Evolutionary conservation across 2,888 invertebrate genomes (phyloP), one percentile per base, ranked within the genome.

Genomic region (Pedicia rivosa): DNA sequence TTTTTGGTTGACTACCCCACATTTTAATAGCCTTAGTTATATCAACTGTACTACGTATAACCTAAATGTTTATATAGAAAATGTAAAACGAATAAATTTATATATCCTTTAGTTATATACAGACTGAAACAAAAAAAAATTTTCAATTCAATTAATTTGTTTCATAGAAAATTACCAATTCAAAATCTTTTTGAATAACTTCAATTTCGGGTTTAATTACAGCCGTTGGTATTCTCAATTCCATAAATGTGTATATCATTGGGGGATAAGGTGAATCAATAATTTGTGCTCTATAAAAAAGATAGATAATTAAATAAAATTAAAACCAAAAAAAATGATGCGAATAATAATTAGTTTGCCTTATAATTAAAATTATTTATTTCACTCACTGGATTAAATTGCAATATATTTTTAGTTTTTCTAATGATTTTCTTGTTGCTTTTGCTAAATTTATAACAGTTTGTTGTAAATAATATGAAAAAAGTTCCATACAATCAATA

Each of bases 401-500:
- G 24, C 24, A 10, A 8, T 24, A 24, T 47, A 70, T 71, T 43
- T 78, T 74, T 25, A 87, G 59, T 41, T 68, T 56, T 50, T 86
- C 84, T 40, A 87, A 60, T 10, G 84, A 81, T 29, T 64, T 62
- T 51, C 75, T 74, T 0, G 83, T 81, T 37, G 76, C 72, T 49
- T 76, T 79, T 9, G 82, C 77, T 13, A 88, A 62, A 3, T 81
- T 62, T 42, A 82, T 78, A 22, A 79, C 62, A 42, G 81, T 69
- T 57, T 76, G 80, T 46, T 83, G 81, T 50, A 82, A 86, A 53
- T 75, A 78, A 52, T 72, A 76, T 2, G 78, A 74, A 53, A 82
- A 84, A 34, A 87, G 61, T 51, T 87, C 84, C 53, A 82, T 77
- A 49, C 81, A 81, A 51, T 84, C 81, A 35, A 71, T 74, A 31